Base-by-base conservation (phyloP, 2,888 invertebrate genomes). In the Camponotus fellah region DNA sequence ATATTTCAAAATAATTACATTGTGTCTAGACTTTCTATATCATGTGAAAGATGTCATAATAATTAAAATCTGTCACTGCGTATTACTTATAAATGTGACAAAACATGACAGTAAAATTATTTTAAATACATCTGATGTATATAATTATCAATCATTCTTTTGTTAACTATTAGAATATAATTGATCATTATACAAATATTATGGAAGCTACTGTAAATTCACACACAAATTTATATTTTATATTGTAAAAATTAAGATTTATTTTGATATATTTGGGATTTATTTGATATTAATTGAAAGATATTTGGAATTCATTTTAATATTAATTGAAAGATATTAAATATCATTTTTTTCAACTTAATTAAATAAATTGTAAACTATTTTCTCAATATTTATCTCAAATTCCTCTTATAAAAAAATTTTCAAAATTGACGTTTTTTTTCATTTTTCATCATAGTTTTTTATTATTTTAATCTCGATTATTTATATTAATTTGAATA, bases 1-100 rank as follows among this genome's bases (percentile, higher is more conserved):
- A 65, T 53, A 40, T 87, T 84, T 76, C 49, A 81, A 82, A 88
- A 86, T 53, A n/a, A 58, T 82, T 75, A 49, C 62, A 60, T 72
- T 75, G 37, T 58, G 49, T 32, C 26, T 6, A 58, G 46, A 58
- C 46, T 32, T 62, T 56, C 46, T 69, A 32, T 32, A n/a, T 32
- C 71, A 64, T 26, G 49, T 26, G 64, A 76, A 76, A 49, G 64
- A 49, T 76, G 26, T 12, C 2, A 21, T 10, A 2, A 12, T 64
- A 10, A 62, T 75, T 32, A 37, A 64, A 64, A 64, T 3, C 75
- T 76, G 64, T 65, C 64, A 62, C n/a, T 14, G 62, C 9, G 6
- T 10, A 34, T 62, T 46, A 62, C 46, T 76, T 10, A 49, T 21
- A 32, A 76, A 76, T 64, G 21, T 49, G 64, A 75, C 34, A 43